Evolutionary conservation across 2,113 vertebrate species (phyloP).

Genomic region (Tenrec ecaudatus): DNA sequence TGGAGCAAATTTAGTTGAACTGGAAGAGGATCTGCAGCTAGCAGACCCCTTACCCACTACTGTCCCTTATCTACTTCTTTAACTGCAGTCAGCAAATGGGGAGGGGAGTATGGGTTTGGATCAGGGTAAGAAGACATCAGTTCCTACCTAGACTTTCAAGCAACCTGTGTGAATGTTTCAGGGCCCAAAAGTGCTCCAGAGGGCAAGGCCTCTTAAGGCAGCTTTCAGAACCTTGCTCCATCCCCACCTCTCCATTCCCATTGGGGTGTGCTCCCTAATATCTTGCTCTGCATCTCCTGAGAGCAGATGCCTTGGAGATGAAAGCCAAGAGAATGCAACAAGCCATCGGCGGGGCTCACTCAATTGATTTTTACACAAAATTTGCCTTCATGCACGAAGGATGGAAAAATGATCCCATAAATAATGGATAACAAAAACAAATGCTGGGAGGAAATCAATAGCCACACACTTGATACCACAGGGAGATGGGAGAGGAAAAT

Average conservation of each 20-base stretch:
- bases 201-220: not conserved
- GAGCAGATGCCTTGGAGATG: slow-evolving; percentile 82
- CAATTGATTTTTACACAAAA: slow-evolving; percentile 92
- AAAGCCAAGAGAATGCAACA: slow-evolving; percentile 86
- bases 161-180: fast-evolving
- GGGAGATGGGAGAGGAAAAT: slow-evolving; percentile 68
- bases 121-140: not conserved
- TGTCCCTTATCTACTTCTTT: not conserved
- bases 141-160: not conserved
- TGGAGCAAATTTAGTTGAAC: not conserved
- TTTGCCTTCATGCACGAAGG: slow-evolving; percentile 87
- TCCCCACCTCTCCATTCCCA: slow-evolving; percentile 13
- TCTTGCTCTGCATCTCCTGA: slow-evolving; percentile 76
- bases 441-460: slow-evolving; percentile 88
- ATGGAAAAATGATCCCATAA: slow-evolving; percentile 89
- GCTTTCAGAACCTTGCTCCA: slow-evolving; percentile 41
- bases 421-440: slow-evolving; percentile 92
- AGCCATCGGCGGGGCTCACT: slow-evolving; percentile 84
- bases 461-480: slow-evolving; percentile 84
- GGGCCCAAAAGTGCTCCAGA: not conserved
- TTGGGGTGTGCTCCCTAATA: slow-evolving; percentile 73
- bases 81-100: not conserved
- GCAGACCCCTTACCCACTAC: not conserved
- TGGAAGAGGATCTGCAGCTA: not conserved
- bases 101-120: not conserved